Base-by-base conservation (phyloP, 2,797 vertebrate genomes). In the Spondyliosoma cantharus region DNA sequence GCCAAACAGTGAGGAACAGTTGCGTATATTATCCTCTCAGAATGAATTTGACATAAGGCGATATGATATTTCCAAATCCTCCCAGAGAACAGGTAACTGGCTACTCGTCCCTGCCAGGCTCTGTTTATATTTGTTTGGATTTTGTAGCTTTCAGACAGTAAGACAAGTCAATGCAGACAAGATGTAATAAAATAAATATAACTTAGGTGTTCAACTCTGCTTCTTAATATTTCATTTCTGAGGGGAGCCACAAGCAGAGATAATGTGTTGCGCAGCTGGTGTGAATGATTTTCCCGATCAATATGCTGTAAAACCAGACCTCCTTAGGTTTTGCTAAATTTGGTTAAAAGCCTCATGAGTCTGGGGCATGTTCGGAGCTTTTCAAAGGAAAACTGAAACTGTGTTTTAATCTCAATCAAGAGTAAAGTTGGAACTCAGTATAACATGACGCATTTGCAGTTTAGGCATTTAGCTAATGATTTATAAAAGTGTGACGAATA, bases 21-120 rank as follows among this genome's bases (percentile, higher is more conserved):
- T 48, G 50, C 80, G 57, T 65, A 5, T 12, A 43, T 81, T 17
- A 54, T 82, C 64, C 68, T 76, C 65, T 71, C 52, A 63, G 54
- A 72, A 56, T 72, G 53, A 72, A 71, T 80, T 25, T 63, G 66
- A 84, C 61, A 42, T 19, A 6, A 80, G 16, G 52, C 29, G 6
- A 6, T 32, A 59, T 1, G 3, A 52, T 2, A 20, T 2, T 3
- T 71, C 56, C 15, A 24, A 22, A 69, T 45, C 52, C 16, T 27
- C 53, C 7, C 49, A 25, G 3, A 15, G 2, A 14, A 2, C 13
- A 52, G 7, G 24, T 37, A n/a, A 8, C 42, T 16, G 3, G 45
- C 5, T 45, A 17, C 20, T 62, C 45, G n/a, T 43, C 69, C 52
- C 22, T 25, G 27, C 24, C n/a, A 46, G 50, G 71, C 68, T 50